Conservation (phyloP, 2,113 vertebrate species). For the Phasianus colchicus region DNA sequence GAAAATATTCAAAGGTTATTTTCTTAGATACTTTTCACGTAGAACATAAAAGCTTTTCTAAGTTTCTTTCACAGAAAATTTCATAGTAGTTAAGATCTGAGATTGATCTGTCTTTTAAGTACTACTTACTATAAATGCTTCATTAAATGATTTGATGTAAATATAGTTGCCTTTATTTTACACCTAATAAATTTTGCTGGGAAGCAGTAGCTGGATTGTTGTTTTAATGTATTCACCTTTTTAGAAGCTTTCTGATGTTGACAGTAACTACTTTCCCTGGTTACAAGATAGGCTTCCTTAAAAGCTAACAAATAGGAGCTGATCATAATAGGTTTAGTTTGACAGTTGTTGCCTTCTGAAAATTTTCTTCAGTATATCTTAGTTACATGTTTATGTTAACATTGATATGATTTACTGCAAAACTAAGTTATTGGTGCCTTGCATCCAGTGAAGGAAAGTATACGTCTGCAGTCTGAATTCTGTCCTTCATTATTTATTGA, state of each 20-base stretch:
- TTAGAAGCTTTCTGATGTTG: background rate
- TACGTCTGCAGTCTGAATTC: background rate
- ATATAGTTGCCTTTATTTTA: background rate
- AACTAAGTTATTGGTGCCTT: background rate
- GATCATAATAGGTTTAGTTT: background rate
- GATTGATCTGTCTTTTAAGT: background rate
- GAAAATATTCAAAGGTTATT: background rate
- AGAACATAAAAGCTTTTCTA: background rate
- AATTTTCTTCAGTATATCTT: background rate
- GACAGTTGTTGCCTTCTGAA: background rate
- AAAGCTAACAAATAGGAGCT: background rate
- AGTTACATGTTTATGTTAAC: background rate
- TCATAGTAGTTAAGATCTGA: background rate
- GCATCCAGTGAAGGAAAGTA: background rate
- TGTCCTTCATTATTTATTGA: background rate
- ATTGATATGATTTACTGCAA: background rate
- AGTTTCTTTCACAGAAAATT: background rate
- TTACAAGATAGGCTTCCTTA: background rate
- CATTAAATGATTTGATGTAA: background rate
- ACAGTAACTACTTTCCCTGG: background rate
- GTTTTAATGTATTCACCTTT: background rate
- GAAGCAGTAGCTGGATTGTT: background rate
- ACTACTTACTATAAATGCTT: background rate
- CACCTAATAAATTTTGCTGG: background rate
- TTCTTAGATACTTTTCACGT: background rate